Conservation (phyloP, 64 coral and sea anemone species). For the Acropora tenuis region DNA sequence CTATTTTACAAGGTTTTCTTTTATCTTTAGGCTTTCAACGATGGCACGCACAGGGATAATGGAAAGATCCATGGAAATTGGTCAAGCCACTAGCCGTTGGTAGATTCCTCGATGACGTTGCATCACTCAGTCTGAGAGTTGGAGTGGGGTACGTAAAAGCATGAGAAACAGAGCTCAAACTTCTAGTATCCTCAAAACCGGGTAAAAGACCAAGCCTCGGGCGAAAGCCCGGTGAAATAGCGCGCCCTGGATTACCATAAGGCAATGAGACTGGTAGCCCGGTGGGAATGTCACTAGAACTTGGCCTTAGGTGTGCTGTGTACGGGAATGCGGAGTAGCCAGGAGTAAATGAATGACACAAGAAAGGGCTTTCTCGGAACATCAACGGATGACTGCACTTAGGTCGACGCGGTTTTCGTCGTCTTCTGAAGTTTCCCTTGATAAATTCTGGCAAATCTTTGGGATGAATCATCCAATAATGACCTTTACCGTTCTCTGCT, state of each 20-base stretch:
- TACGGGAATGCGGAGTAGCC: constrained; percentile 43
- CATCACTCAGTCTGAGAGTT: constrained; percentile 5
- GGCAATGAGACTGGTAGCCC: constrained; percentile 16
- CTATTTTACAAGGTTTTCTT: too few species aligned
- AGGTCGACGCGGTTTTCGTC: constrained; percentile 57
- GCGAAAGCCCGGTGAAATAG: constrained; percentile 8
- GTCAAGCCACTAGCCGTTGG: constrained; percentile 22
- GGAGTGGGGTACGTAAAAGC: constrained; percentile 32
- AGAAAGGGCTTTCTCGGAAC: constrained; percentile 30
- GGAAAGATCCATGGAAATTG: constrained; percentile 19
- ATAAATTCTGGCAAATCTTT: constrained; percentile 76
- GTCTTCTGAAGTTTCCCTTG: constrained; percentile 68
- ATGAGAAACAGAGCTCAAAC: constrained; percentile 7
- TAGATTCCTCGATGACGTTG: not conserved
- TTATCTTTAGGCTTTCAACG: not conserved
- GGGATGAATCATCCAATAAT: constrained; percentile 80
- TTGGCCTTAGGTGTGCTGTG: constrained; percentile 30
- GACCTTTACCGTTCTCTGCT: constrained; percentile 73
- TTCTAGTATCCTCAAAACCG: constrained; percentile 13
- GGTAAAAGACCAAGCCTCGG: constrained; percentile 32
- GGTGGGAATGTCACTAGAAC: constrained; percentile 14
- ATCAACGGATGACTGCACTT: constrained; percentile 48
- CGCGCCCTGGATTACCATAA: not conserved
- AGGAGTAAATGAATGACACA: constrained; percentile 15
- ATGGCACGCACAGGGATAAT: constrained; percentile 36